Base-by-base conservation (phyloP, 2,888 invertebrate genomes). In the Zygothrica quintamaculata region DNA sequence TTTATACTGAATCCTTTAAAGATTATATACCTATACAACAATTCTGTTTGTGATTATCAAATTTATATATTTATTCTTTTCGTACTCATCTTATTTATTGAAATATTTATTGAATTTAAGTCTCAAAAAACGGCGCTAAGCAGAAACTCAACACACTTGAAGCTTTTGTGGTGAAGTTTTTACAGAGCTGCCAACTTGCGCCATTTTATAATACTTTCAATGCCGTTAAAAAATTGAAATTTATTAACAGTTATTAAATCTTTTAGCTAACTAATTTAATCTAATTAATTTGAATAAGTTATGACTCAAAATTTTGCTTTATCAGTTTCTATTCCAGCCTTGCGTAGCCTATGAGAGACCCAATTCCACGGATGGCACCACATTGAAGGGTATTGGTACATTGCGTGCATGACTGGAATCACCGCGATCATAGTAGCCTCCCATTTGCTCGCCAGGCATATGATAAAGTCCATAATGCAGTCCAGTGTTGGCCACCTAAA, bases 401-500 rank as follows among this genome's bases (percentile, higher is more conserved):
- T 88, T 87, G 22, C 89, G 79, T 8, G 89, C 89, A 67, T 87
- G 88, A 60, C 84, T 88, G 4, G 85, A 12, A 59, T 91, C 90
- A 9, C 90, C 90, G 15, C 90, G 88, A 65, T 90, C 91, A 37
- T 88, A 88, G 43, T 88, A 84, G 1, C 87, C 84, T n/a, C 80
- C 82, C 52, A 84, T 70, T 68, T 92, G 79, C 71, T 92, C 74
- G 55, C 89, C 89, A 76, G 92, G 92, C 55, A 92, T 89, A 65
- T 94, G 94, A 88, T 96, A 95, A 46, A 95, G 92, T 13, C 96
- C 96, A 87, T 96, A 96, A 92, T 93, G 95, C 64, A 95, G 87
- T 89, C 95, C 94, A 91, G 93, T 95, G 76, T 94, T 92, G 81
- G 95, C 95, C 82, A 94, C 93, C 93, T 94, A 90, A 66, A 46